Percentiles rank a stretch among this genome's conserved stretches.
phyloP scores from a whole-genome alignment of 2,888 invertebrate genomes.

The Nebria brevicollis region DNA sequence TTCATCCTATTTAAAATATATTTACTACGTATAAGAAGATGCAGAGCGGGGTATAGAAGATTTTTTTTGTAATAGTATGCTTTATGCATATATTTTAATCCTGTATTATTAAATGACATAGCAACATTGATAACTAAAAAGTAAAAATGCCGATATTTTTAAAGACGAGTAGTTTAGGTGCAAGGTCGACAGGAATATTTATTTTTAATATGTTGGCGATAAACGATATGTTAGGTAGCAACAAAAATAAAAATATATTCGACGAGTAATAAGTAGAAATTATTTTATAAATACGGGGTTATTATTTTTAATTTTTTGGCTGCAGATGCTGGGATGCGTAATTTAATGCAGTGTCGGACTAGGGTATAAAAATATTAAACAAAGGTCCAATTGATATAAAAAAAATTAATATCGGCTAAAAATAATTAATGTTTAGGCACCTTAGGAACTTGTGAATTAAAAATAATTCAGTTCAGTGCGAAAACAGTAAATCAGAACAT shows the following conservation, averaged over 20 bases:
- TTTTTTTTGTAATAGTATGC: not conserved
- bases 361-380: not conserved
- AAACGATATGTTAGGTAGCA: not conserved
- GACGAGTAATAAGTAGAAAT: not conserved
- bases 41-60: not conserved
- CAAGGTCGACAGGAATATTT: not conserved
- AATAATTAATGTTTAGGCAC: no score
- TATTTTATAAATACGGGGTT: not conserved
- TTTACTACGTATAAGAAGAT: no score
- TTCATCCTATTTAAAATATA: no score
- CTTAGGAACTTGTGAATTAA: no score
- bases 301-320: not conserved
- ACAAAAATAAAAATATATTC: not conserved
- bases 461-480: not conserved
- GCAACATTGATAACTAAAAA: not conserved
- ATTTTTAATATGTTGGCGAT: not conserved
- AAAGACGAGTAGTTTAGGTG: not conserved
- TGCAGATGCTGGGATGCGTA: not conserved
- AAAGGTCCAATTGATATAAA: no score
- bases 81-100: slow-evolving; percentile 1
- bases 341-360: not conserved
- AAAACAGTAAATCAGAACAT: not conserved
- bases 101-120: not conserved
- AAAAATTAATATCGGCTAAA: no score
- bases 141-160: not conserved